Percentiles rank a stretch among this genome's conserved stretches.
These are phyloP conservation scores for Tachina lurida DNA, from an alignment of 2,888 invertebrate genomes.

Conservation along the genomic window DNA sequence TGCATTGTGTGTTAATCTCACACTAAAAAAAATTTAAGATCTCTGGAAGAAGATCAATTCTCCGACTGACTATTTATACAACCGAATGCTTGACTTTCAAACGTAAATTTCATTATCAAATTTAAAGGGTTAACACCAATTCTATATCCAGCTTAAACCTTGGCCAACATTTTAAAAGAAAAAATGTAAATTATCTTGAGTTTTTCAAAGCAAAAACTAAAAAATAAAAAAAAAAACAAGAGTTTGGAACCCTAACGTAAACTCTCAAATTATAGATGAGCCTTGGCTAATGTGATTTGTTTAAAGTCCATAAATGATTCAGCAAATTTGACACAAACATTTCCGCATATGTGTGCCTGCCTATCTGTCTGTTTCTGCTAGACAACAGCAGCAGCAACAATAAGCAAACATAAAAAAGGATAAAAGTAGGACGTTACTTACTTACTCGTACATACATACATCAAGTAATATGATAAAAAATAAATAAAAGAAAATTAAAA, in stretches of 20 bases:
- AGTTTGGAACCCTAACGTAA: neutral
- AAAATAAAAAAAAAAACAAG: no score
- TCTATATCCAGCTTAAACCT: no score
- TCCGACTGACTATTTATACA: no score
- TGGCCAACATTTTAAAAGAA: no score
- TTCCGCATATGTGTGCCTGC: neutral
- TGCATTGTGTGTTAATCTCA: no score
- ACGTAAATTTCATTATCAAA: no score
- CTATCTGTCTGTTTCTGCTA: constrained; percentile 13
- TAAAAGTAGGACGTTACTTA: constrained; percentile 54
- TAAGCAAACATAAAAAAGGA: constrained; percentile 18
- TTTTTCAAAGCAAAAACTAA: no score
- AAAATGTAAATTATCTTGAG: no score
- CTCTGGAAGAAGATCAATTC: no score
- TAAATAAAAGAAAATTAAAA: constrained; percentile 53
- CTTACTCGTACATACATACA: constrained; percentile 11
- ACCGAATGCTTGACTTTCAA: no score
- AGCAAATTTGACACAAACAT: constrained; percentile 38
- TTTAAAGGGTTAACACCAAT: no score
- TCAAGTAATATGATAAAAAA: neutral
- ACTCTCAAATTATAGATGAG: constrained; percentile 8
- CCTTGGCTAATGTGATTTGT: constrained; percentile 18
- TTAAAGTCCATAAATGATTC: constrained; percentile 30
- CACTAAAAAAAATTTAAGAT: no score
- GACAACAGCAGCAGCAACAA: constrained; percentile 19